Percentiles rank a stretch among this genome's conserved stretches.
These are phyloP conservation scores for Emmelina monodactyla DNA, from an alignment of 2,888 invertebrate genomes.

Conservation along the genomic window DNA sequence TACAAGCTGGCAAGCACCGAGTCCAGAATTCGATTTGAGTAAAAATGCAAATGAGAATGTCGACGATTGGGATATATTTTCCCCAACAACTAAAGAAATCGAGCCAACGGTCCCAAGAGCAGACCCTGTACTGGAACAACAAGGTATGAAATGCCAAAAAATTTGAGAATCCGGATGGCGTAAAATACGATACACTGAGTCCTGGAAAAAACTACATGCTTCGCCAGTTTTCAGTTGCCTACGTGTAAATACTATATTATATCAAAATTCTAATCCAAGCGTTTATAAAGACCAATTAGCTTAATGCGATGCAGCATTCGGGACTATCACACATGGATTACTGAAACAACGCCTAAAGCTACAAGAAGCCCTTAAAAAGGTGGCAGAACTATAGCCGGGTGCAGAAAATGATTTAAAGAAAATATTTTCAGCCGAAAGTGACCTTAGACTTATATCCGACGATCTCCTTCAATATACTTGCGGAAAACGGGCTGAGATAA, in stretches of 20 bases:
- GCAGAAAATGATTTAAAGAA: slow-evolving; percentile 1
- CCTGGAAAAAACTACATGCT: slow-evolving; percentile 12
- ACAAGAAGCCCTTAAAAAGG: slow-evolving; percentile 7
- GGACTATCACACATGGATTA: slow-evolving; percentile 12
- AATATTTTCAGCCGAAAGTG: slow-evolving; percentile 7
- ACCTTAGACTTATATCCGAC: slow-evolving; percentile 9
- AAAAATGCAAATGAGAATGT: no score
- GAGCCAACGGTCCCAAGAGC: background rate
- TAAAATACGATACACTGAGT: slow-evolving; percentile 14
- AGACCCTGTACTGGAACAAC: background rate
- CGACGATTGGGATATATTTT: no score
- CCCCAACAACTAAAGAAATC: background rate
- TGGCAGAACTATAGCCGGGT: slow-evolving; percentile 5
- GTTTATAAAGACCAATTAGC: background rate
- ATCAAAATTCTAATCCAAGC: slow-evolving; percentile 1
- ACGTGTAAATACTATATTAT: slow-evolving; percentile 13
- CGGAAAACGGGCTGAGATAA: slow-evolving; percentile 12
- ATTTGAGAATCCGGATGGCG: slow-evolving; percentile 12
- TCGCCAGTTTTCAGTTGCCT: slow-evolving; percentile 13
- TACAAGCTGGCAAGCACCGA: no score
- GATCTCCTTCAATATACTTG: slow-evolving; percentile 14
- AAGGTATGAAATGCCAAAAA: slow-evolving; percentile 13
- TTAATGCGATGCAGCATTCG: slow-evolving; percentile 11
- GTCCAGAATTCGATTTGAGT: no score
- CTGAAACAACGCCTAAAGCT: slow-evolving; percentile 10